These are phyloP conservation scores for Globodera ellingtonae DNA, from an alignment of 1,140 invertebrate species.

Conservation along the genomic window DNA sequence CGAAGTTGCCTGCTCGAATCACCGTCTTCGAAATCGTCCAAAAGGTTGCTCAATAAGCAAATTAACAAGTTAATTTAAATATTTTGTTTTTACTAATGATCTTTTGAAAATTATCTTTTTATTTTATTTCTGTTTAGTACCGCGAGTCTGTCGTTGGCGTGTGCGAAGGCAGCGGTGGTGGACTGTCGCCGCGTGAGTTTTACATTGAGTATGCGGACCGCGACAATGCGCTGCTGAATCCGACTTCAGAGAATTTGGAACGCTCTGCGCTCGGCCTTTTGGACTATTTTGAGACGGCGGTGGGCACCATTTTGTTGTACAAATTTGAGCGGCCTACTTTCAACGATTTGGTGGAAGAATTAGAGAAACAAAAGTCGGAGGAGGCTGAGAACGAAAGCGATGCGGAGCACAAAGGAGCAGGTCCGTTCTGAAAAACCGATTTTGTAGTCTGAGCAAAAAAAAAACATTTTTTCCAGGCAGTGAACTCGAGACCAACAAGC, in stretches of 20 bases:
- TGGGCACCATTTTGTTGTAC: constrained; percentile 39
- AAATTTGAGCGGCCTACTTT: constrained; percentile 41
- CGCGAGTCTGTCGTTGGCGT: constrained; percentile 21
- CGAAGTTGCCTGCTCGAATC: constrained; percentile 37
- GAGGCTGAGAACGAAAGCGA: constrained; percentile 25
- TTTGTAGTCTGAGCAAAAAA: background rate
- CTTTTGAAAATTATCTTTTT: too few species aligned
- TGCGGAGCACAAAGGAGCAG: background rate
- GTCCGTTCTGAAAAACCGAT: background rate
- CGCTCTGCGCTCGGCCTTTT: constrained; percentile 34
- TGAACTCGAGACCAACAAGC: constrained; percentile 12
- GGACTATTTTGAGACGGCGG: constrained; percentile 42
- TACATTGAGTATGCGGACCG: constrained; percentile 36
- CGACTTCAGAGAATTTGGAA: constrained; percentile 36
- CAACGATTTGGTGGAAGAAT: constrained; percentile 33
- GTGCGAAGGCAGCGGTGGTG: constrained; percentile 18
- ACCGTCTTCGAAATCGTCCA: constrained; percentile 39
- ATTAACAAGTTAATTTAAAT: constrained; percentile 2
- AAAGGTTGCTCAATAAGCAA: constrained; percentile 14
- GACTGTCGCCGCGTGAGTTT: constrained; percentile 30
- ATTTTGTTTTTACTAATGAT: too few species aligned
- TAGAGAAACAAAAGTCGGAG: constrained; percentile 25
- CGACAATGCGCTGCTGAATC: constrained; percentile 24
- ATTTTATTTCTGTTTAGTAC: constrained; percentile 23
- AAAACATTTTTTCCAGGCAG: background rate